Percentiles rank a stretch among this genome's conserved stretches.
Evolutionary conservation across 23 tunicate species (phyloP).

Genomic region (Ascidia mentula): DNA sequence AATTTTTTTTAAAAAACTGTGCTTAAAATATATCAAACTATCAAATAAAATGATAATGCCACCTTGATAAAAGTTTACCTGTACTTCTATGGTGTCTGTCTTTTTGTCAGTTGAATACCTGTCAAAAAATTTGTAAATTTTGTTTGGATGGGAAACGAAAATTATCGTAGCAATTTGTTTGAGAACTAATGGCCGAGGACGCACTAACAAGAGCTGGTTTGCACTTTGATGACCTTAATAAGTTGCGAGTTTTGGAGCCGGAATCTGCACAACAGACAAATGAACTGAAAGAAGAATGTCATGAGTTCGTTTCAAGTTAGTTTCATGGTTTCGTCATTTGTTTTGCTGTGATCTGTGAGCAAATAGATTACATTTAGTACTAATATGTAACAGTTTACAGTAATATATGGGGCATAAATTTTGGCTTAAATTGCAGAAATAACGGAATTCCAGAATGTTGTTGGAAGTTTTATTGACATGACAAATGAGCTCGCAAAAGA

Average conservation of each 20-base stretch:
- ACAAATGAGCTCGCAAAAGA: conserved; percentile 79
- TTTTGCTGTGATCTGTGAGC: too few relatives aligned
- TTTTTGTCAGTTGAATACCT: neutral
- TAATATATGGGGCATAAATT: too few relatives aligned
- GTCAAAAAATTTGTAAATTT: neutral
- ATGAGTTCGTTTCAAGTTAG: conserved; percentile 80
- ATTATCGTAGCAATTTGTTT: neutral
- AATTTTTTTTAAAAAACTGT: too few relatives aligned
- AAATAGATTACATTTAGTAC: too few relatives aligned
- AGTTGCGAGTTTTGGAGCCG: conserved; percentile 81
- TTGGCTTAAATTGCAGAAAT: conserved; percentile 84
- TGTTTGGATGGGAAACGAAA: neutral
- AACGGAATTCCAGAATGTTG: conserved; percentile 79
- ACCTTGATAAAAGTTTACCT: too few relatives aligned
- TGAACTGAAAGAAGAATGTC: conserved; percentile 91
- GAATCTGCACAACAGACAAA: conserved; percentile 79
- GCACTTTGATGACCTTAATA: conserved; percentile 90
- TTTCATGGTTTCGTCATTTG: too few relatives aligned
- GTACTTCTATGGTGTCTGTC: neutral
- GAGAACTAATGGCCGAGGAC: conserved; percentile 62
- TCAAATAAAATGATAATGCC: too few relatives aligned
- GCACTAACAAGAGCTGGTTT: conserved; percentile 51
- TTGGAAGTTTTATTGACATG: conserved; percentile 72
- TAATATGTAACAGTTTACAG: too few relatives aligned
- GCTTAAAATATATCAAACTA: too few relatives aligned